These are phyloP conservation scores for Pleuronectes platessa DNA, from an alignment of 2,113 vertebrate genomes.

Conservation along the genomic window DNA sequence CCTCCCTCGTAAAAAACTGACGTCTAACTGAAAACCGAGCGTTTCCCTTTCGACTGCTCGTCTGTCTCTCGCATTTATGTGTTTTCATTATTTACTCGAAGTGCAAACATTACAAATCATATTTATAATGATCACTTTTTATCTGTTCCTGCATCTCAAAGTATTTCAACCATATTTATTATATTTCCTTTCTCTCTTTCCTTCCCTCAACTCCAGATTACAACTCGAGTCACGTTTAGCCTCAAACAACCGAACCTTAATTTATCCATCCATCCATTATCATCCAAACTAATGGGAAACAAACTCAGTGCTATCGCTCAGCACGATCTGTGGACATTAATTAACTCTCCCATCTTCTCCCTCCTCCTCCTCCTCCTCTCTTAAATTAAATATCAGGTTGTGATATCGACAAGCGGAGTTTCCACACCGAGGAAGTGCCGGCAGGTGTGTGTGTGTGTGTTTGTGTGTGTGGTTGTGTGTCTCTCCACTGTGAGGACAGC, in stretches of 20 bases:
- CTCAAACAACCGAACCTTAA: constrained; percentile 34
- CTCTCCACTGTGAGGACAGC: no score
- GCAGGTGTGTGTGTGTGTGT: no score
- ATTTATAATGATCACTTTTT: background rate
- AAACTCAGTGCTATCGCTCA: constrained; percentile 51
- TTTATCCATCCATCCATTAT: constrained; percentile 45
- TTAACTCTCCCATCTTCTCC: constrained; percentile 33
- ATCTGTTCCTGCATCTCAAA: background rate
- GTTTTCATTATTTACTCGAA: background rate
- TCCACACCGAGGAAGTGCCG: no score
- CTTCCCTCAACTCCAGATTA: constrained; percentile 25
- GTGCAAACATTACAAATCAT: background rate
- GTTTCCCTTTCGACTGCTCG: background rate
- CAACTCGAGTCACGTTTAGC: constrained; percentile 38
- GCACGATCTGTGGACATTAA: constrained; percentile 51
- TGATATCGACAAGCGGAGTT: constrained; percentile 27
- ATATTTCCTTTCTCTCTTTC: constrained; percentile 14
- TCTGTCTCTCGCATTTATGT: background rate
- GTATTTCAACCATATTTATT: background rate
- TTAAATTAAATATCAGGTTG: constrained; percentile 41
- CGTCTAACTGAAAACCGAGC: background rate
- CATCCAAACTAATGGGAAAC: constrained; percentile 53
- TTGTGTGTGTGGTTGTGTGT: no score
- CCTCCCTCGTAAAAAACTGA: background rate
- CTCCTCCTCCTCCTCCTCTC: background rate